phyloP scores from a whole-genome alignment of 37 sponge, comb jelly and placozoan genomes.

The Haliclona indistincta region DNA sequence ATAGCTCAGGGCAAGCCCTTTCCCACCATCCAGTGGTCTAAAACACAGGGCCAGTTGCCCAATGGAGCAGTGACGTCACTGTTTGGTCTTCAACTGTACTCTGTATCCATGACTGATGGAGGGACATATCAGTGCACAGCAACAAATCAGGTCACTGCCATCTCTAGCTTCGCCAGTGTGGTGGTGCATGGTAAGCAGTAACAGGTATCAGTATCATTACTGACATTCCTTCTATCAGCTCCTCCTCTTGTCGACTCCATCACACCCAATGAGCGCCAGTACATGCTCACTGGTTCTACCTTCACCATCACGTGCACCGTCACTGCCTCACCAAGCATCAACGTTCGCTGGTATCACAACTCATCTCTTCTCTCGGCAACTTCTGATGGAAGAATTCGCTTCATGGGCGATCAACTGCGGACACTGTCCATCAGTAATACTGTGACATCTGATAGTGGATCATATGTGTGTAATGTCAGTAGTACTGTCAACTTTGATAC shows the following conservation, averaged over 20 bases:
- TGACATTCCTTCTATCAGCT: neutral
- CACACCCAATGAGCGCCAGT: neutral
- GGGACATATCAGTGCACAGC: slow-evolving; percentile 59
- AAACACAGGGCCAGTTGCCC: neutral
- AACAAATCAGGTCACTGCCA: slow-evolving; percentile 28
- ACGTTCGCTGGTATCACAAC: slow-evolving; percentile 43
- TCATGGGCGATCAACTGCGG: neutral
- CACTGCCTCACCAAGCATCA: neutral
- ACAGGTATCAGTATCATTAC: slow-evolving; percentile 5
- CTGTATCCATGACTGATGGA: slow-evolving; percentile 11
- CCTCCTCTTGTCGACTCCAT: slow-evolving; percentile 1
- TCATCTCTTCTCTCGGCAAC: slow-evolving; percentile 10
- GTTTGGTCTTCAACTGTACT: slow-evolving; percentile 28
- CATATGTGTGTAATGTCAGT: slow-evolving; percentile 50
- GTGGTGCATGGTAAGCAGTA: slow-evolving; percentile 6
- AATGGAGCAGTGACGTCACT: neutral
- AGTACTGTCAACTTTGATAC: slow-evolving; percentile 1
- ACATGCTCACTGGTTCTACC: neutral
- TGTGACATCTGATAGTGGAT: slow-evolving; percentile 9
- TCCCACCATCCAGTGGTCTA: slow-evolving; percentile 38
- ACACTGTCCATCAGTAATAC: slow-evolving; percentile 10
- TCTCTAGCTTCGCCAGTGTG: slow-evolving; percentile 3
- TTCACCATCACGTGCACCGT: slow-evolving; percentile 41
- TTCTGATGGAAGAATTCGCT: neutral
- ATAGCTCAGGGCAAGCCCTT: slow-evolving; percentile 6